A percentile compares a stretch with the other conserved stretches of the same genome.
phyloP scores from a whole-genome alignment of 2,888 invertebrate species.

The Drosophila nr. fundita region DNA sequence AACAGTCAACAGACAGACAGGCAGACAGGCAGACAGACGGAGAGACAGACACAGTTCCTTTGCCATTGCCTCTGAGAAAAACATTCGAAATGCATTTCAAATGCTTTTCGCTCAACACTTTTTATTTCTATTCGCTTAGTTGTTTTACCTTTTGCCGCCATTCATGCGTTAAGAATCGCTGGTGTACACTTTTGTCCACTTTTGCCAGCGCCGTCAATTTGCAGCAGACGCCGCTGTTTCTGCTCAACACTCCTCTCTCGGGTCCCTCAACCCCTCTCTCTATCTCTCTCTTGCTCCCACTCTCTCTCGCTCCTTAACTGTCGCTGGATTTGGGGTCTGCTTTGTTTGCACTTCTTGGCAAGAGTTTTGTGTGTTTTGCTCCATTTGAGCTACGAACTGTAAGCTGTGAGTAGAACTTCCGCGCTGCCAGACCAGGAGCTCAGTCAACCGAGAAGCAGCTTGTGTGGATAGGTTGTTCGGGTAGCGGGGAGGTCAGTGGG shows the following conservation, averaged over 20 bases:
- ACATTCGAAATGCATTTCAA: slow-evolving; percentile 63
- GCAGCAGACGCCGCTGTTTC: slow-evolving; percentile 46
- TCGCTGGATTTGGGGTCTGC: slow-evolving; percentile 68
- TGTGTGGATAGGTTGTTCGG: slow-evolving; percentile 4
- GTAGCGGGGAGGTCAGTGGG: neutral
- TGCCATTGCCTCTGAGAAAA: slow-evolving; percentile 33
- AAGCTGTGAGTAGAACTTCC: slow-evolving; percentile 60
- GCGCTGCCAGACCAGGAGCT: slow-evolving; percentile 33
- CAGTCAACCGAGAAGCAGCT: slow-evolving; percentile 59
- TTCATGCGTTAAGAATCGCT: slow-evolving; percentile 78
- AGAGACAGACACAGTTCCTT: slow-evolving; percentile 5
- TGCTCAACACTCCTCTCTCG: neutral
- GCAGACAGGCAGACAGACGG: neutral
- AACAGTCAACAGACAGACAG: neutral
- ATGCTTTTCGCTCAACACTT: slow-evolving; percentile 63
- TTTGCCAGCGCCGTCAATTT: slow-evolving; percentile 73
- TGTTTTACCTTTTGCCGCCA: slow-evolving; percentile 54
- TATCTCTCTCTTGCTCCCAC: neutral
- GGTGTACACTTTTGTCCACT: slow-evolving; percentile 61
- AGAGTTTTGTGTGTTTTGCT: slow-evolving; percentile 72
- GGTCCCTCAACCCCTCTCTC: neutral
- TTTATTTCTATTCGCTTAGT: slow-evolving; percentile 53
- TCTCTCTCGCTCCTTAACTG: neutral
- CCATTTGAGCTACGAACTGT: slow-evolving; percentile 67
- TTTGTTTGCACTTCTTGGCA: slow-evolving; percentile 70